These are phyloP conservation scores for Brachyistius frenatus DNA, from an alignment of 2,113 vertebrate species.

Conservation along the genomic window DNA sequence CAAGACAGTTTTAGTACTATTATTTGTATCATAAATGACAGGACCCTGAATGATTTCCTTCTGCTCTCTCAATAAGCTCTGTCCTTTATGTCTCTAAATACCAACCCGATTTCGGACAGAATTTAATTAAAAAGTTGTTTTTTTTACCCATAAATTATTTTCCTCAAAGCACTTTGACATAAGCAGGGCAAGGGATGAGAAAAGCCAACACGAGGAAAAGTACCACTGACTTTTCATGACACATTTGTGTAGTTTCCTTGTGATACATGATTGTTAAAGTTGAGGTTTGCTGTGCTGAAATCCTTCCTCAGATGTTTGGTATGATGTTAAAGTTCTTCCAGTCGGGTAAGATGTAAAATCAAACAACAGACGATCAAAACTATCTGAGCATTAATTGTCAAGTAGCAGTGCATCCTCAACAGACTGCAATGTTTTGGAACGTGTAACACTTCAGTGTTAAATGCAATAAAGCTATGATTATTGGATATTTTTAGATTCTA, in stretches of 20 bases:
- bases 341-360: conserved; percentile 37
- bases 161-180: conserved; percentile 46
- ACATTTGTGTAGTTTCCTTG: conserved; percentile 20
- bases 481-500: conserved; percentile 25
- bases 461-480: conserved; percentile 43
- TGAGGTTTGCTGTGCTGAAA: conserved; percentile 22
- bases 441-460: conserved; percentile 33
- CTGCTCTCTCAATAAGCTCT: conserved; percentile 9
- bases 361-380: conserved; percentile 35
- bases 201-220: conserved; percentile 4
- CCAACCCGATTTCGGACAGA: conserved; percentile 24
- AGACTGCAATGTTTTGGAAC: conserved; percentile 5
- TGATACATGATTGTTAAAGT: conserved; percentile 22
- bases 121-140: conserved; percentile 12
- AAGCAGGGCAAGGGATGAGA: conserved; percentile 5
- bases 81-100: conserved; percentile 23
- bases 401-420: conserved; percentile 5
- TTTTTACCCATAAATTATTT: background rate
- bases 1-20: conserved; percentile 46
- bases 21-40: conserved; percentile 17
- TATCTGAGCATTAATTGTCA: conserved; percentile 8
- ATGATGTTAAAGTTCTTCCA: conserved; percentile 67
- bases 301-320: conserved; percentile 36
- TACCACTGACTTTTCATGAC: conserved; percentile 14
- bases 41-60: conserved; percentile 25